These are phyloP conservation scores for Mimas tiliae DNA, from an alignment of 2,888 invertebrate species.

Conservation along the genomic window DNA sequence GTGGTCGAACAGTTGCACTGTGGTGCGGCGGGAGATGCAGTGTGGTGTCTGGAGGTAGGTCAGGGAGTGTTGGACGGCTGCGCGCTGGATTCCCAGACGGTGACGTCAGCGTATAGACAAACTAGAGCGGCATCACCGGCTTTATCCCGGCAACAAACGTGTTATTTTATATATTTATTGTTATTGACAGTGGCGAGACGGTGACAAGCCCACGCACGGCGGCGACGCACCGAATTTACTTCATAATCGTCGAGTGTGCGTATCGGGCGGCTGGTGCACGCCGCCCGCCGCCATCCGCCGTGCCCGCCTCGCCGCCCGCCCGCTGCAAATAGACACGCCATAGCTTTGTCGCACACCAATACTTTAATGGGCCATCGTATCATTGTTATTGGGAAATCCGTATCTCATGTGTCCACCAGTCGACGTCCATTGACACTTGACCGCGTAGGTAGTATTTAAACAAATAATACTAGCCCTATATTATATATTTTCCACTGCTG, in stretches of 20 bases:
- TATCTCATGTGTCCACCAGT: background rate
- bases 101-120: slow-evolving; percentile 81
- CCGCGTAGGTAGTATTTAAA: background rate
- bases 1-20: background rate
- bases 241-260: slow-evolving; percentile 53
- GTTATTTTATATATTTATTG: slow-evolving; percentile 81
- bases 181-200: slow-evolving; percentile 81
- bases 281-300: slow-evolving; percentile 24
- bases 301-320: slow-evolving; percentile 43
- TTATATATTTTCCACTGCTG: too few species aligned
- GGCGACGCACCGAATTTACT: slow-evolving; percentile 64
- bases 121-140: slow-evolving; percentile 79
- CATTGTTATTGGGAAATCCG: slow-evolving; percentile 20
- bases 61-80: slow-evolving; percentile 68
- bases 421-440: background rate
- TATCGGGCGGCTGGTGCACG: slow-evolving; percentile 55
- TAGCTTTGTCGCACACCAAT: slow-evolving; percentile 17
- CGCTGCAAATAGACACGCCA: slow-evolving; percentile 61
- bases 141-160: slow-evolving; percentile 75
- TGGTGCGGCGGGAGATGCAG: slow-evolving; percentile 44
- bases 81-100: slow-evolving; percentile 80
- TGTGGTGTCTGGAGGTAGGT: slow-evolving; percentile 75
- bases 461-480: too few species aligned
- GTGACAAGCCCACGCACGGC: slow-evolving; percentile 78
- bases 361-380: slow-evolving; percentile 3